Base-by-base conservation (phyloP, 2,797 vertebrate species). In the Protosalanx chinensis region DNA sequence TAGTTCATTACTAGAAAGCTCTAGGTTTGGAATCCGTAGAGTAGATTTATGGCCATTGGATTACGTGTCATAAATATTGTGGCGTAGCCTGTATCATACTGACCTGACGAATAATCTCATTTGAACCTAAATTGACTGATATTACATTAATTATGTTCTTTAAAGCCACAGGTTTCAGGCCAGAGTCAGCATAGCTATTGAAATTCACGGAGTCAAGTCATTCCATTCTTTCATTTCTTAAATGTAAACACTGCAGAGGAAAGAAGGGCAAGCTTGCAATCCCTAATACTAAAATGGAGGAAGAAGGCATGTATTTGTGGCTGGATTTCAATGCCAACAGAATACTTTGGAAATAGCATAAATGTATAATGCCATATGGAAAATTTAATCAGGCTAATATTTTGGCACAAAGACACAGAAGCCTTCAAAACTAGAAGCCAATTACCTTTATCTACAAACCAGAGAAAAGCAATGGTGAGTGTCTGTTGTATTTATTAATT, bases 41-140 rank as follows among this genome's bases (percentile, higher is more conserved):
- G 33, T 30, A 29, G 37, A 8, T 62, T 27, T 57, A 27, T 27
- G 4, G 10, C 51, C 53, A 71, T 72, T 83, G 61, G 7, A 77
- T 60, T 72, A 66, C 76, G 68, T 8, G 65, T 67, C 71, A 61
- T 80, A 74, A 73, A 80, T 53, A 68, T 0, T 59, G 65, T 16
- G 41, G 20, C 64, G 73, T 72, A 78, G 77, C 83, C 30, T 35
- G 49, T 29, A 56, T 35, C 64, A 16, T 16, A 63, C 16, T 63
- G 61, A 6, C 79, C 57, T 78, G 68, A 41, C 72, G 64, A 76
- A 72, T 33, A 27, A 3, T 57, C 16, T 7, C 49, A 67, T 69
- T 76, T 0, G 3, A 71, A 77, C 78, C 66, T 64, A 66, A 69
- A 61, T 27, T 66, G 20, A 4, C 15, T 72, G 64, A 77, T 71